Evolutionary conservation across 2,888 invertebrate genomes (phyloP), one percentile per base, ranked within the genome.

Genomic region (Tachina grossa): DNA sequence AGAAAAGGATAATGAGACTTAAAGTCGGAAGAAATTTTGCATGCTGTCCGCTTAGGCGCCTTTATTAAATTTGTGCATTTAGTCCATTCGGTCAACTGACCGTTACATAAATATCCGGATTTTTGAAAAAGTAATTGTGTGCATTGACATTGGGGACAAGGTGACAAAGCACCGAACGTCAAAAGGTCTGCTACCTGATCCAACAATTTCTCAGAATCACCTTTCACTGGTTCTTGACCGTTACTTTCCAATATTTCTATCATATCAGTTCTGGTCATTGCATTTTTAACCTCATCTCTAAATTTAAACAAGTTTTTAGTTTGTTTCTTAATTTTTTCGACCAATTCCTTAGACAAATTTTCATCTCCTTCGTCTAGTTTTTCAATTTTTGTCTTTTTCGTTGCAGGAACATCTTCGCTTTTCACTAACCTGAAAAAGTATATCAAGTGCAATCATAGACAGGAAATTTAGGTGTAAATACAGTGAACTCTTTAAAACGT

Each of bases 91-190:
- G 92, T 91, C 41, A 91, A 80, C 63, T 91, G 92, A 89, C 98
- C 98, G 86, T 94, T 95, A 92, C 99, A 99, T 86, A 95, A 94
- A 91, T 99, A 99, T 6, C 97, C 97, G 83, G 94, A 93, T 43
- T 96, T 95, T 87, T 94, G 94, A 88, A 95, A 95, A 51, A 94
- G 93, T 22, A 96, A 94, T 89, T 97, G 96, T 0, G 97, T 97
- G 1, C 93, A 92, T 71, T 95, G 94, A 90, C 99, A 99, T 88
- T 96, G 95, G 0, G 94, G 92, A 89, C 99, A 99, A 0, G 94
- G 95, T 83, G 94, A 92, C 4, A 98, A 93, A 2, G 95, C 95
- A 45, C 99, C 99, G 93, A 99, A 99, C 0, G 96, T 94, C 95
- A 99, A 96, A 47, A 95, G 94, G 92, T 99, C 99, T 11, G 97